Base-by-base conservation (phyloP, 2,113 vertebrate genomes). In the Bagarius yarrelli region DNA sequence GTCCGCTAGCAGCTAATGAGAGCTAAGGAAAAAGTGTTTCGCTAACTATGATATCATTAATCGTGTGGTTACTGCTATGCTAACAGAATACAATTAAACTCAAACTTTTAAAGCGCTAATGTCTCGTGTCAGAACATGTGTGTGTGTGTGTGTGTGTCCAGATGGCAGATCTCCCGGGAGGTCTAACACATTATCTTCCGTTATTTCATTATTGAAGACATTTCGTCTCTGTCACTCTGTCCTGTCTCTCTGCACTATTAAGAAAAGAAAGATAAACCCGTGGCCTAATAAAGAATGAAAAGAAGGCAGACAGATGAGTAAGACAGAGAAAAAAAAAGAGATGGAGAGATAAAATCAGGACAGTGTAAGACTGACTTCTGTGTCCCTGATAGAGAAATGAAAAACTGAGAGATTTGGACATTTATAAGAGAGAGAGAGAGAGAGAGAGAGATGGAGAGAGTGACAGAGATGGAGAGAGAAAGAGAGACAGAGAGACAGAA, bases 201-300 rank as follows among this genome's bases (percentile, higher is more conserved):
- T 72, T 76, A 53, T 63, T 86, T 81, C 66, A 83, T 83, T 86
- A 83, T 86, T 78, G 81, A 83, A 83, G 81, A 36, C 81, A 74
- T 73, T 66, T 67, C 79, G 69, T 57, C 66, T 67, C 76, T 23
- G 4, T 71, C 55, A 53, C 57, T 44, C 78, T 47, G 40, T 61
- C 56, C 56, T 23, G 53, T 47, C 30, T 82, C 61, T 79, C n/a
- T 59, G 70, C 36, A 21, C 44, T 56, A 55, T 53, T 81, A 79
- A 55, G 32, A n/a, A 59, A 3, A 27, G n/a, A 72, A 44, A 52
- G 69, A 27, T 25, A 61, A 60, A 30, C 53, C 53, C 30, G 13
- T 23, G 60, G 32, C 70, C 60, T 25, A 53, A 56, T 36, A 75
- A 80, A 72, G 52, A 57, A 59, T 78, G 30, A 60, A 66, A 25